Base-by-base conservation (phyloP, 2,888 invertebrate species). In the Sinopyrophorus schimmeli region DNA sequence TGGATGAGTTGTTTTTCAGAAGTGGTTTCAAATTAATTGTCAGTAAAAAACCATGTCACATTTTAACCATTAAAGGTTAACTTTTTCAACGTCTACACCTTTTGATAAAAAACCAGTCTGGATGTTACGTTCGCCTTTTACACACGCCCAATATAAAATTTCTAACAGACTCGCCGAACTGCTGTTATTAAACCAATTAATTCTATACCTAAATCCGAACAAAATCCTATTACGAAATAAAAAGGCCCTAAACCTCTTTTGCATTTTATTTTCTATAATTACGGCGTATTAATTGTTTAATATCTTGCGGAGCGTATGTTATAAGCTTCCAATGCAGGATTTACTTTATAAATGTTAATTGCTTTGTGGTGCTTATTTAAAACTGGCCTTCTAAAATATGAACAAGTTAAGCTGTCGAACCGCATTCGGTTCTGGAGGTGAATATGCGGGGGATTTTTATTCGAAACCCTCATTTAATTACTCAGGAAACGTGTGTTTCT, bases 261-360 rank as follows among this genome's bases (percentile, higher is more conserved):
- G 27, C 47, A 53, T 49, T 57, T 55, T 47, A 57, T 55, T 47
- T 54, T 47, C 54, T 54, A 47, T 55, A 55, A 55, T 58, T 54
- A 53, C 55, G 53, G 63, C 57, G 66, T 66, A 71, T 71, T 72
- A 70, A 71, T 70, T 70, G 71, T 70, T 71, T 70, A 70, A 72
- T 72, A 72, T 72, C 70, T 71, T 71, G 60, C 60, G 68, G 61
- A 69, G 69, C 71, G 71, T 70, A 71, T 70, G 72, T 71, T 70
- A 55, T 67, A 63, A 67, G 67, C 70, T 65, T 57, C 66, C 64
- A 66, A 68, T 68, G 64, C 65, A 65, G 70, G 70, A 71, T 72
- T 71, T 71, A 68, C 69, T 71, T 70, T 69, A 68, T 68, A 69
- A 68, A 70, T 70, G 71, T 70, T 71, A 71, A 71, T 71, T 71